Base-by-base conservation (phyloP, 2,888 invertebrate genomes). In the Himalopsyche anomala region DNA sequence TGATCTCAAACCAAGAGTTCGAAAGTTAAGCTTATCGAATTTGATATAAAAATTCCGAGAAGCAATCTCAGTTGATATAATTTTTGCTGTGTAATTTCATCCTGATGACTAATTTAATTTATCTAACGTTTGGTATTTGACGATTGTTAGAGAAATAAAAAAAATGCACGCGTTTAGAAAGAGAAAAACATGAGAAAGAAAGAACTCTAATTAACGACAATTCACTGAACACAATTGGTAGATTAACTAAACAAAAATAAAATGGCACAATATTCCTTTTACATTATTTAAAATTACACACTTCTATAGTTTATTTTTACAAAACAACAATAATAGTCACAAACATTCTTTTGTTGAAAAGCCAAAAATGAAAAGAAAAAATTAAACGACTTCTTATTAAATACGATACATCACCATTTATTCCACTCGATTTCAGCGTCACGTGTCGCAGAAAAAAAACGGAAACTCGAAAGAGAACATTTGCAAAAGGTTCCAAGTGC, bases 141-240 rank as follows among this genome's bases (percentile, higher is more conserved):
- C 74, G 12, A 15, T 36, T 69, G 9, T 69, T 8, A 69, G 28
- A 38, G 5, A 38, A 74, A 12, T 12, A 74, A 19, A 38, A 74
- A 62, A 51, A 36, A 74, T 36, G 74, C 12, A 12, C 15, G 38
- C 38, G 8, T 74, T 74, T 38, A 74, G 15, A 15, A 15, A 15
- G 15, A 74, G 15, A 36, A 36, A 74, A 19, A 19, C 0, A 74
- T 38, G 15, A 36, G 9, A 9, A 45, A 74, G 74, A 74, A 74
- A 74, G 62, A 74, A 74, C 36, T 74, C 74, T 74, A 74, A 74
- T 74, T 74, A 80, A 80, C 45, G 42, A 80, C 80, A 45, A 80
- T 80, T n/a, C 42, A 45, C 51, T 80, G 80, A 80, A 80, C 80
- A 80, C 80, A 80, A 80, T 42, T 80, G 80, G 42, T 80, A 51